phyloP scores from a whole-genome alignment of 2,113 vertebrate species.

The Petrocephalus microphthalmus region DNA sequence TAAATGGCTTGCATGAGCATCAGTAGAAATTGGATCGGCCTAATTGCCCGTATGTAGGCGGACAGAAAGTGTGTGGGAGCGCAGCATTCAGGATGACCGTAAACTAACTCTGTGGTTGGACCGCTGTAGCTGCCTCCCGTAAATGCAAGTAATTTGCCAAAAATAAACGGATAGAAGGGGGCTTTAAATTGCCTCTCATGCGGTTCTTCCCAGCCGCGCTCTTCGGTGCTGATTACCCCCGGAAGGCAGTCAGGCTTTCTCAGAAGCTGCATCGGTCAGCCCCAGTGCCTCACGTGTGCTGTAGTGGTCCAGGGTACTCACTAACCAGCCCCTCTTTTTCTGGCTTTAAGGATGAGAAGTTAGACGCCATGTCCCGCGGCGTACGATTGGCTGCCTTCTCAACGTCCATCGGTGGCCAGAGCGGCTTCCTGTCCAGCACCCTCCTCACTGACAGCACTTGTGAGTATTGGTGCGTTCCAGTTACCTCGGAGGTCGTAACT shows the following conservation, averaged over 20 bases:
- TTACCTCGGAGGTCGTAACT: neutral
- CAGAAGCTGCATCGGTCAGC: neutral
- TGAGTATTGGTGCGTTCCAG: conserved; percentile 59
- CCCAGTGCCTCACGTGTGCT: neutral
- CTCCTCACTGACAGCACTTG: conserved; percentile 57
- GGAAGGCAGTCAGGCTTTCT: neutral
- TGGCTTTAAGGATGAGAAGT: conserved; percentile 63
- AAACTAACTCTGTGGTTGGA: neutral
- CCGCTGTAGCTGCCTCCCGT: neutral
- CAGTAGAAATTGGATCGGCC: conserved; percentile 44
- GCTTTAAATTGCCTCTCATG: neutral
- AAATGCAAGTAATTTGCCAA: neutral
- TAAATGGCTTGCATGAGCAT: conserved; percentile 36
- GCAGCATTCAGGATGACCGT: neutral
- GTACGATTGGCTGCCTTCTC: conserved; percentile 53
- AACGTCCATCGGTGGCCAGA: conserved; percentile 55
- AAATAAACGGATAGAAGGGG: neutral
- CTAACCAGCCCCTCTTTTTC: conserved; percentile 2
- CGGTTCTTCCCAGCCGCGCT: neutral
- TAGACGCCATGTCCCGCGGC: conserved; percentile 55
- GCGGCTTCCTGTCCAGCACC: conserved; percentile 60
- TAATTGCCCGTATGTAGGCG: conserved; percentile 39
- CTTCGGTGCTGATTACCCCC: neutral
- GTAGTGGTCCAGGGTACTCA: neutral
- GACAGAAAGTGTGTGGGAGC: neutral